Conservation (phyloP, 1,140 invertebrate genomes). For the Megathymus violae region DNA sequence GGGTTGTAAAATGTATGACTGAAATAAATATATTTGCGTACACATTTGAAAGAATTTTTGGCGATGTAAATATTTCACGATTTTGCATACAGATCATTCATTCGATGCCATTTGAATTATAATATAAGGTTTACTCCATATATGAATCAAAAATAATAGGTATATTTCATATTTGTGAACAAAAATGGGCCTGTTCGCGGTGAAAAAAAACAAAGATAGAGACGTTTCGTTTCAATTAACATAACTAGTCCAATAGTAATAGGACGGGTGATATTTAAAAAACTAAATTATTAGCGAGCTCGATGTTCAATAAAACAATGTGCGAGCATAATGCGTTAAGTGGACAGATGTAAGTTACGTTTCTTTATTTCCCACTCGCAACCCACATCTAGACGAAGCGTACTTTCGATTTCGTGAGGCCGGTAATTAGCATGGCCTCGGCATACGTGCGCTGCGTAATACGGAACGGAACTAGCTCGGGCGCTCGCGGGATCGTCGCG, state of each 20-base stretch:
- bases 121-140: not conserved
- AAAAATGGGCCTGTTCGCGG: not conserved
- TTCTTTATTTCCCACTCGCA: constrained; percentile 56
- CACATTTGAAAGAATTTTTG: no score
- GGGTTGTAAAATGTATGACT: no score
- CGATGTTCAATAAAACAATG: constrained; percentile 11
- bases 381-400: constrained; percentile 61
- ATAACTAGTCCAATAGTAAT: constrained; percentile 19
- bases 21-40: no score
- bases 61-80: constrained; percentile 40
- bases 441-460: constrained; percentile 69
- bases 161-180: constrained; percentile 36
- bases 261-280: constrained; percentile 23
- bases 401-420: constrained; percentile 81
- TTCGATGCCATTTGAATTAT: constrained; percentile 47
- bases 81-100: constrained; percentile 45
- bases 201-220: constrained; percentile 16
- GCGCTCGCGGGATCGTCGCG: constrained; percentile 44
- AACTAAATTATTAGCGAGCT: constrained; percentile 8
- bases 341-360: constrained; percentile 46
- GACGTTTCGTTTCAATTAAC: constrained; percentile 23
- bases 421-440: constrained; percentile 76
- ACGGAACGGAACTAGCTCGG: constrained; percentile 68
- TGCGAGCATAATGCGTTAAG: constrained; percentile 31
- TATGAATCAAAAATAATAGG: constrained; percentile 49